Conservation (phyloP, 2,888 invertebrate species). For the Chymomyza caudatula region DNA sequence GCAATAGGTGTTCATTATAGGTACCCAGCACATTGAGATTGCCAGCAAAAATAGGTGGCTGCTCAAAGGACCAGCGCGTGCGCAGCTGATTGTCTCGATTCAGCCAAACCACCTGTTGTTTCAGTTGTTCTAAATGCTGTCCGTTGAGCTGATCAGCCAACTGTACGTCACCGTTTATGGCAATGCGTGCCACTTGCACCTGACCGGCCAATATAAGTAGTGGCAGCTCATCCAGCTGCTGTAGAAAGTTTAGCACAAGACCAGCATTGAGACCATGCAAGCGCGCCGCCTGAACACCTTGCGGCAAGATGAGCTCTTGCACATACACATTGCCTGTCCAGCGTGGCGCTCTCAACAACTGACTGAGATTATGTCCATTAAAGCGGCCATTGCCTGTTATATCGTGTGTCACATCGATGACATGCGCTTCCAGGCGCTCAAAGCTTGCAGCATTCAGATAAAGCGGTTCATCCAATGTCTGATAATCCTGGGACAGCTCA, state of each 20-base stretch:
- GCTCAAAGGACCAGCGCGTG: constrained; percentile 64
- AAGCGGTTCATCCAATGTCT: constrained; percentile 61
- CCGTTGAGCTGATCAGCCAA: constrained; percentile 59
- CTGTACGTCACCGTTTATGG: constrained; percentile 68
- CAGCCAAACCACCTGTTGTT: constrained; percentile 76
- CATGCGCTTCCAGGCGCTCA: constrained; percentile 61
- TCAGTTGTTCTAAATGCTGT: constrained; percentile 61
- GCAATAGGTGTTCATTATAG: constrained; percentile 75
- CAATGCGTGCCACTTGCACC: constrained; percentile 77
- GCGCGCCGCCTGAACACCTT: constrained; percentile 64
- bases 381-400: constrained; percentile 71
- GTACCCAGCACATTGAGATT: constrained; percentile 67
- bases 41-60: constrained; percentile 53
- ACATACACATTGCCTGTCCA: constrained; percentile 63
- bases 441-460: constrained; percentile 67
- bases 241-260: constrained; percentile 63
- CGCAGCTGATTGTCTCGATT: constrained; percentile 75
- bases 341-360: constrained; percentile 52
- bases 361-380: constrained; percentile 73
- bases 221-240: constrained; percentile 68
- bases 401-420: constrained; percentile 72
- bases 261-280: constrained; percentile 76
- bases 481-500: constrained; percentile 55
- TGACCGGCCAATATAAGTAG: constrained; percentile 76
- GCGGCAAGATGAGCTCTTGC: constrained; percentile 69